Base-by-base conservation (phyloP, 2,113 vertebrate genomes). In the Oreochromis tanganicae region DNA sequence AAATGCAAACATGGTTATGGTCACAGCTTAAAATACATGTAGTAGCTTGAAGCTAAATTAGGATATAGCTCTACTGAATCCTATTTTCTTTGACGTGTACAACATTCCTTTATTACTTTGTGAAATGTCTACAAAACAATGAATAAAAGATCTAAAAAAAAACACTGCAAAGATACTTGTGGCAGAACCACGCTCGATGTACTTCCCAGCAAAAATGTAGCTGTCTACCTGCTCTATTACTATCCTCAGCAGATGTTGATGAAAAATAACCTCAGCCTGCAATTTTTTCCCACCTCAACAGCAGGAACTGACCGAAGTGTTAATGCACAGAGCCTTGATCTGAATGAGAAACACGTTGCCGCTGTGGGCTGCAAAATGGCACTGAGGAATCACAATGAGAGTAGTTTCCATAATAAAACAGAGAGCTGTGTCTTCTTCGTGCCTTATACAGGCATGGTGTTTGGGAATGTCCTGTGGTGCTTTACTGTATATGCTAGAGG, bases 11-110 rank as follows among this genome's bases (percentile, higher is more conserved):
- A 92, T 38, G 14, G 32, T 43, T 52, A 85, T 87, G 84, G 85
- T 94, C 89, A 91, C 87, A 93, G 82, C 41, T 93, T 89, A 55
- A 87, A 92, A 90, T 90, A 88, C 81, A 87, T 66, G 24, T 86
- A 56, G 78, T 38, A 57, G 14, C 80, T 87, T 84, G 21, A 85
- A 90, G 85, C 29, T 41, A 85, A 92, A 91, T 85, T 57, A 79
- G 19, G 59, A 88, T 54, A 80, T 38, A 80, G 61, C 17, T 38
- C 57, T 54, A 56, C 34, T 10, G 5, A 86, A 85, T 80, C 27
- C 36, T 80, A 52, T 55, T 83, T 82, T 24, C 71, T 41, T 83
- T 16, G 27, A 80, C 5, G 38, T 81, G 61, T 63, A 87, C 80
- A 59, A 71, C 71, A 80, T 87, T 84, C 66, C 43, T 73, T 32